Evolutionary conservation across 2,888 invertebrate genomes (phyloP).

Genomic region (Spilarctia lutea): DNA sequence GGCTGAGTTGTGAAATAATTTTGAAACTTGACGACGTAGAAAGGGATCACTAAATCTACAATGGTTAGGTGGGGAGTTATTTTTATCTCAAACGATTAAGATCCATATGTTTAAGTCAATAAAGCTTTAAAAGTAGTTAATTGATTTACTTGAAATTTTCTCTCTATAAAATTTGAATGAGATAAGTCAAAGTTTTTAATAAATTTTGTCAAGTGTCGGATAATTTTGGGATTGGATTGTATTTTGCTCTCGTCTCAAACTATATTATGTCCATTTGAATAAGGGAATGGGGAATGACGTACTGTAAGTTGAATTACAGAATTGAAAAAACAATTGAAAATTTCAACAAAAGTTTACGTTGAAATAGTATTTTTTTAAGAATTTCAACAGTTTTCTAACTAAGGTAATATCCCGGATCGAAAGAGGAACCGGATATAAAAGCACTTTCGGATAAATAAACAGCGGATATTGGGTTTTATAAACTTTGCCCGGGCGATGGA

Average conservation of each 20-base stretch:
- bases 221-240: background rate
- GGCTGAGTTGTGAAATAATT: slow-evolving; percentile 26
- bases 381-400: slow-evolving; percentile 25
- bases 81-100: no score
- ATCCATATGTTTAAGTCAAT: background rate
- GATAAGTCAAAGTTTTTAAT: background rate
- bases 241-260: background rate
- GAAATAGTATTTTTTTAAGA: background rate
- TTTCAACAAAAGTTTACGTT: background rate
- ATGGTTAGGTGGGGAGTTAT: slow-evolving; percentile 20
- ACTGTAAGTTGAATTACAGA: background rate
- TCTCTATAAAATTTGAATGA: background rate
- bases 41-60: slow-evolving; percentile 22
- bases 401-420: slow-evolving; percentile 36
- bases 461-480: slow-evolving; percentile 52
- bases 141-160: background rate
- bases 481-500: slow-evolving; percentile 38
- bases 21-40: slow-evolving; percentile 27
- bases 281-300: background rate
- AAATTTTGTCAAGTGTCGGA: background rate
- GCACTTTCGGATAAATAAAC: slow-evolving; percentile 51
- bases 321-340: no score
- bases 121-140: background rate
- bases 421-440: slow-evolving; percentile 44
- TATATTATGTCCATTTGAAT: background rate